Base-by-base conservation (phyloP, 2,797 vertebrate species). In the Tragelaphus oryx region DNA sequence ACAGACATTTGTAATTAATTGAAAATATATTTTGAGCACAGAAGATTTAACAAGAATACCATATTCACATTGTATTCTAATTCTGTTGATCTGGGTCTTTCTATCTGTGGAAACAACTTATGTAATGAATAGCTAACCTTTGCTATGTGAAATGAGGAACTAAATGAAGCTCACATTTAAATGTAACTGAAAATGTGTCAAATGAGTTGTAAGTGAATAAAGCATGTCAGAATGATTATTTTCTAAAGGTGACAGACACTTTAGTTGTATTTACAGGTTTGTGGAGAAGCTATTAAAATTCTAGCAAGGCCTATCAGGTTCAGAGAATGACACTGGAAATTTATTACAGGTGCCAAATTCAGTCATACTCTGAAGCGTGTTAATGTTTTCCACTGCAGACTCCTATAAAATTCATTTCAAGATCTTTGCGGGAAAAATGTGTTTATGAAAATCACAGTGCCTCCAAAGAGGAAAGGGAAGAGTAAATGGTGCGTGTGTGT, bases 241-340 rank as follows among this genome's bases (percentile, higher is more conserved):
- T 84, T 11, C 94, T 65, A 96, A 81, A 24, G 0, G 94, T 12
- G 94, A 96, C 81, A 97, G 95, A 91, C 94, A 76, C 89, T 87
- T 86, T 17, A 78, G 89, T 71, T 95, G 79, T 95, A 96, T 96
- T 97, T 93, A 60, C 44, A 82, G 88, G 92, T 76, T 79, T 95
- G 74, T 94, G 91, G 88, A 93, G 88, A 89, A 93, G 96, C 93
- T 97, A 91, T 92, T 94, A 88, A 93, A 97, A 93, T 96, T 97
- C 96, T 94, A 94, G 95, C 97, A 97, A 96, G 97, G 96, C 96
- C 91, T 93, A 95, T 97, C 93, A 93, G 93, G 50, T 95, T 97
- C 87, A 68, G 17, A 96, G 95, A 97, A 68, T 94, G 52, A 85
- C 91, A 17, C 84, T 95, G 57, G 88, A 96, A 97, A 97, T 89